phyloP scores from a whole-genome alignment of 2,113 vertebrate species.

The Xyrauchen texanus region DNA sequence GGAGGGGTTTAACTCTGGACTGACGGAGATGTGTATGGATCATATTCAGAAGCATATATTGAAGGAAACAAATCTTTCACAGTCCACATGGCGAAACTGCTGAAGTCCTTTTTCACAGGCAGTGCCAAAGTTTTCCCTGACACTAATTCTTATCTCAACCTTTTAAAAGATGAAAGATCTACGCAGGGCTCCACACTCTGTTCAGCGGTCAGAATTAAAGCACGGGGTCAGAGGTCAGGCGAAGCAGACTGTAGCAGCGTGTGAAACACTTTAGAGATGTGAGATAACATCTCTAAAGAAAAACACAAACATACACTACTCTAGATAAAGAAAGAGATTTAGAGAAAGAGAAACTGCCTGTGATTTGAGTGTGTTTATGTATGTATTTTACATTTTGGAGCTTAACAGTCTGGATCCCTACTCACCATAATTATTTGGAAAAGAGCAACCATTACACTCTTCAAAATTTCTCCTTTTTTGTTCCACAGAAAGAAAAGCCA shows the following conservation, averaged over 20 bases:
- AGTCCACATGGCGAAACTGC: not conserved
- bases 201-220: slow-evolving; percentile 26
- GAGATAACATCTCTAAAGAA: slow-evolving; percentile 10
- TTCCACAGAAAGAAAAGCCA: too few relatives aligned
- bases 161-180: slow-evolving; percentile 37
- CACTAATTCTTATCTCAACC: slow-evolving; percentile 21
- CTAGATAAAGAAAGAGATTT: not conserved
- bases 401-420: too few relatives aligned
- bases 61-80: not conserved
- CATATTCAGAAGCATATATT: not conserved
- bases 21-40: not conserved
- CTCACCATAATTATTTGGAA: too few relatives aligned
- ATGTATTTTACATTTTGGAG: too few relatives aligned
- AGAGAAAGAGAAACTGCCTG: too few relatives aligned
- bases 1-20: not conserved
- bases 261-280: slow-evolving; percentile 4
- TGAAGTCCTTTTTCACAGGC: slow-evolving; percentile 17
- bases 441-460: too few relatives aligned
- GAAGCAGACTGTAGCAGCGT: slow-evolving; percentile 16
- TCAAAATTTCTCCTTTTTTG: too few relatives aligned
- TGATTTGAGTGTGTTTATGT: too few relatives aligned
- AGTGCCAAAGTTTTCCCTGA: slow-evolving; percentile 13
- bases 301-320: slow-evolving; percentile 9
- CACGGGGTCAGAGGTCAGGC: slow-evolving; percentile 38
- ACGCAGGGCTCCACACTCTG: slow-evolving; percentile 28